phyloP scores from a whole-genome alignment of 2,888 invertebrate genomes.

The Drosophila dives region DNA sequence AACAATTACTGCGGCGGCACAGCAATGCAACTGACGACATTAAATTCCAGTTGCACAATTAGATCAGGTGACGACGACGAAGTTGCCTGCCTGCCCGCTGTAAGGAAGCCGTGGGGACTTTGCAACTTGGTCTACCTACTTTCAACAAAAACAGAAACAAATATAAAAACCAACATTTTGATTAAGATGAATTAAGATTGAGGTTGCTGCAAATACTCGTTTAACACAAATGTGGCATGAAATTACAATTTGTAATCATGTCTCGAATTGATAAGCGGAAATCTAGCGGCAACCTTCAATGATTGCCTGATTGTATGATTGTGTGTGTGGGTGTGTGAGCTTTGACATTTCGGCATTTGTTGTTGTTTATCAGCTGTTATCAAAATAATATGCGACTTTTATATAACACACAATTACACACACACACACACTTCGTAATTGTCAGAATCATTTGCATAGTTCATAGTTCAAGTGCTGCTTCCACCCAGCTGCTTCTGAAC shows the following conservation, averaged over 20 bases:
- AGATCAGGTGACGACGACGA: slow-evolving; percentile 16
- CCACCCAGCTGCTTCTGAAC: not conserved
- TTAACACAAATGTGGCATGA: not conserved
- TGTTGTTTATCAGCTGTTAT: slow-evolving; percentile 55
- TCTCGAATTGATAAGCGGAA: slow-evolving; percentile 23
- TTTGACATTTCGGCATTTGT: slow-evolving; percentile 53
- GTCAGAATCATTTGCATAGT: not conserved
- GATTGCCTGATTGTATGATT: slow-evolving; percentile 17
- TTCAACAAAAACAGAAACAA: not conserved
- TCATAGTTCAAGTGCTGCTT: not conserved
- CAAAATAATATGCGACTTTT: slow-evolving; percentile 42
- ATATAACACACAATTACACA: slow-evolving; percentile 39
- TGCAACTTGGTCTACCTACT: not conserved
- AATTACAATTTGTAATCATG: slow-evolving; percentile 2
- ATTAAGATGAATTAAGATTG: not conserved
- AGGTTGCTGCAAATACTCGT: not conserved
- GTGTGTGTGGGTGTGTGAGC: slow-evolving; percentile 1
- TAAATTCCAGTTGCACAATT: slow-evolving; percentile 48
- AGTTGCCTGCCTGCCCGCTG: not conserved
- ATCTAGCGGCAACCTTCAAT: slow-evolving; percentile 57
- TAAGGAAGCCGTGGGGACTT: slow-evolving; percentile 1
- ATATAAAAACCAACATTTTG: not conserved
- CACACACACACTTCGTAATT: slow-evolving; percentile 1
- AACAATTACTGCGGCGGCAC: slow-evolving; percentile 49
- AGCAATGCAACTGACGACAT: slow-evolving; percentile 65